Conservation (phyloP, 2,797 vertebrate species). For the Macropus fuliginosus region DNA sequence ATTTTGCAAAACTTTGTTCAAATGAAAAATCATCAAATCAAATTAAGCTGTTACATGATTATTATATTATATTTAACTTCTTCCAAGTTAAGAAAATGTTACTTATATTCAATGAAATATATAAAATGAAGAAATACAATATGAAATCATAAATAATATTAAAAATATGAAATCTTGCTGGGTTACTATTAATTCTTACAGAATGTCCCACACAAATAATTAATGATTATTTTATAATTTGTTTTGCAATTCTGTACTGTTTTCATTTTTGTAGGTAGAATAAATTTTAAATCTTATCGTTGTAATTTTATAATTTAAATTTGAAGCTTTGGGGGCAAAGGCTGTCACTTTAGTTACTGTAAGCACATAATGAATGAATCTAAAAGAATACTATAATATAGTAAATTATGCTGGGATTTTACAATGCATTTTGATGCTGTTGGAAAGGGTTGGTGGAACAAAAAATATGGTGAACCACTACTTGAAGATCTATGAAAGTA, state of each 20-base stretch:
- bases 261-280: background rate
- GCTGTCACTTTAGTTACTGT: background rate
- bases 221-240: background rate
- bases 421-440: background rate
- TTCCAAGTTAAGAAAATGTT: background rate
- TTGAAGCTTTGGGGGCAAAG: background rate
- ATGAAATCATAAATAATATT: background rate
- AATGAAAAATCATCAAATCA: background rate
- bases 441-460: background rate
- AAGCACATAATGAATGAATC: background rate
- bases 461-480: background rate
- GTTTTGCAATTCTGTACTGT: background rate
- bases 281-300: background rate
- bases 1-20: background rate
- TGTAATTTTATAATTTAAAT: background rate
- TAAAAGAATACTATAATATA: background rate
- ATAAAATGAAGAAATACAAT: background rate
- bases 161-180: background rate
- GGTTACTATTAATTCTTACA: background rate
- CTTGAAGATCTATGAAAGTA: background rate
- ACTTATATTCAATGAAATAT: background rate
- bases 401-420: background rate
- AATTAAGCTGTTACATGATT: background rate
- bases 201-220: background rate
- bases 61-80: background rate